Conservation (phyloP, 2,888 invertebrate genomes). For the Drosophila subquinaria region DNA sequence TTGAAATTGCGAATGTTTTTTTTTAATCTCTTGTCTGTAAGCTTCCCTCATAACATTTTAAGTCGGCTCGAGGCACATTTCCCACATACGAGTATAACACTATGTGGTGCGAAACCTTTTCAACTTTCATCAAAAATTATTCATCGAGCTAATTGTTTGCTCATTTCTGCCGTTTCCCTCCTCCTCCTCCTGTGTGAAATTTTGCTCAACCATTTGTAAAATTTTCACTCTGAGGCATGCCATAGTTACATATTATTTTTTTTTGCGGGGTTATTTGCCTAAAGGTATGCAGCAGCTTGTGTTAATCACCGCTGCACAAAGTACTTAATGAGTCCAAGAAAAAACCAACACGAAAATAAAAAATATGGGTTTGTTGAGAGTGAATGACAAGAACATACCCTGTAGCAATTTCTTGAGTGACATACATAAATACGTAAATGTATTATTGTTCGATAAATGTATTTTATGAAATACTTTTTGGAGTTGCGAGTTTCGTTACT, state of each 20-base stretch:
- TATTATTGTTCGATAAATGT: too few species aligned
- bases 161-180: conserved; percentile 6
- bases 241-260: conserved; percentile 19
- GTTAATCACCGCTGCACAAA: conserved; percentile 73
- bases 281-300: conserved; percentile 69
- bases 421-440: neutral
- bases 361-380: neutral
- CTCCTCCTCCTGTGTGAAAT: neutral
- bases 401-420: neutral
- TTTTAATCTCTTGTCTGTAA: neutral
- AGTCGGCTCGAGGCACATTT: neutral
- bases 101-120: neutral
- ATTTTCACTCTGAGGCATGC: conserved; percentile 28
- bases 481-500: too few species aligned
- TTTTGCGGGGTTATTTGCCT: conserved; percentile 30
- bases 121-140: conserved; percentile 20
- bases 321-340: conserved; percentile 72
- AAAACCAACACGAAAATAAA: conserved; percentile 20
- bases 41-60: neutral
- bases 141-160: conserved; percentile 35
- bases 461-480: too few species aligned
- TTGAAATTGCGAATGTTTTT: neutral
- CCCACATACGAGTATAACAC: too few species aligned
- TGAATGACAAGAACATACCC: conserved; percentile 6
- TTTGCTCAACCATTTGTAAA: conserved; percentile 31